Evolutionary conservation across 2,888 invertebrate species (phyloP), one percentile per base, ranked within the genome.

Genomic region (Ennomos fuscantarius): DNA sequence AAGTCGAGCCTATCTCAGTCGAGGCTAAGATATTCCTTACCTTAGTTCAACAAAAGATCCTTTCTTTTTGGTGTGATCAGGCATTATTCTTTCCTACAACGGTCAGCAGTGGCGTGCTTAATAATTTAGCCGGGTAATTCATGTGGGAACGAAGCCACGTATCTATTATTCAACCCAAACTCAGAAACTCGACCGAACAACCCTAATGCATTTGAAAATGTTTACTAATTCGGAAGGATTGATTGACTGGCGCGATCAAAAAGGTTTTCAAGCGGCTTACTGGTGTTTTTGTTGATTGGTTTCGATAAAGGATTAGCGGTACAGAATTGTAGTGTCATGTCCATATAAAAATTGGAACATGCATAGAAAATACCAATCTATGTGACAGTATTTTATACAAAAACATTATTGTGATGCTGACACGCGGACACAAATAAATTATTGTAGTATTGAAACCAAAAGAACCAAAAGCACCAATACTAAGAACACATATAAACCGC

Each of bases 111-210:
- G 76, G 79, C 68, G 72, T 74, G 73, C 73, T 88, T 81, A 86
- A 89, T 89, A 89, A 89, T 89, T 88, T 87, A 89, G 79, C 70
- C 73, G 70, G 70, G 82, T 87, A 86, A 88, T 87, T 87, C 84
- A 83, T 83, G 69, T 72, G 70, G 73, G 76, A 73, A 69, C 70
- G 73, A 60, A 61, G 59, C 69, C 63, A 66, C 70, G 64, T 65
- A 88, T 90, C 72, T 83, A 88, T 89, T 88, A 90, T 90, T 90
- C 87, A 89, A 70, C 65, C 62, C 24, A 15, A 15, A 35, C 39
- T 52, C 55, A 41, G 76, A 81, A 80, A 77, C 79, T 75, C 76
- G 65, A 62, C 74, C 73, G 74, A 76, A 68, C 70, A 68, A 70
- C 54, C 63, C 76, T 83, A 81, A 83, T 81, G 78, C 78, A 82